Evolutionary conservation across 2,888 invertebrate genomes (phyloP), one percentile per base, ranked within the genome.

Genomic region (Drosophila neotestacea): DNA sequence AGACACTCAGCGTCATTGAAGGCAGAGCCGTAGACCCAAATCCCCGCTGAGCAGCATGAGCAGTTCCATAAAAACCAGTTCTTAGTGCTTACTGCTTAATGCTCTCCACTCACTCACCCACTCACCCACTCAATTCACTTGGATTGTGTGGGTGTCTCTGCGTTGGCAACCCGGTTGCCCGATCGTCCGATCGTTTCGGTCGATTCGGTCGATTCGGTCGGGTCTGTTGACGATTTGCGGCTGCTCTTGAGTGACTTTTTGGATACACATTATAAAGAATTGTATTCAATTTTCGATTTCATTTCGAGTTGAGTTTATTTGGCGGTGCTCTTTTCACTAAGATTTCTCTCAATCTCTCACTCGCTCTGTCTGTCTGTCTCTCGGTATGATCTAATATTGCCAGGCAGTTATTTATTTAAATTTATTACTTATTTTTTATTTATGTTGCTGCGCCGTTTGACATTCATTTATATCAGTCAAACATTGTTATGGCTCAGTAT

Each of bases 351-450:
- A n/a, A 36, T 58, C n/a, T 28, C 30, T 41, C 30, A 11, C 56
- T 47, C 41, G 30, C 59, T 50, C 44, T 42, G 39, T 4, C 22
- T 39, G 10, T 44, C 36, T 46, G 38, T 39, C 46, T 54, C 39
- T 60, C 39, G 36, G 50, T 63, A 86, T 86, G 89, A 86, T 86
- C 89, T 86, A 85, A 85, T 85, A 85, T 78, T 78, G 85, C 70
- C 77, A 75, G 77, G 71, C 89, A 89, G 79, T 89, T 88, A 88
- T 88, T 87, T 85, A 88, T 86, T 88, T 80, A 88, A 88, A 89
- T 89, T 86, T 86, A 89, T 89, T 89, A 85, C 70, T 70, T 73
- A 82, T 85, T 85, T 85, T 85, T 85, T 88, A 87, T 87, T 83
- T 80, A 88, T 85, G 83, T 72, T 72, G 77, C 69, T 69, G 70